A percentile compares a stretch with the other conserved stretches of the same genome.
Evolutionary conservation across 2,113 vertebrate genomes (phyloP).

Genomic region (Probosciger aterrimus): DNA sequence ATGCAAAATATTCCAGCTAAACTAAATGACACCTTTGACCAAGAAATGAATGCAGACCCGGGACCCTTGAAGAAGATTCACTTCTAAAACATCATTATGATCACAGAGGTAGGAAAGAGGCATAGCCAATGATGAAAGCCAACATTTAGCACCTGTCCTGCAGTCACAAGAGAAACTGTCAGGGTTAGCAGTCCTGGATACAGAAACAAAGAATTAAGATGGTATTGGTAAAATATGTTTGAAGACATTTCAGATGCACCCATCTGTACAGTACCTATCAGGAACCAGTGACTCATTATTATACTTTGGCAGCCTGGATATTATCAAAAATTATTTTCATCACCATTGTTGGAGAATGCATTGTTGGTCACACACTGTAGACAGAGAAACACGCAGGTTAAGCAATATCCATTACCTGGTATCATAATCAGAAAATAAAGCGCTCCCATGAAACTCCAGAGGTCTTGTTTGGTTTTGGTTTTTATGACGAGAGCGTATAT

Average conservation of each 20-base stretch:
- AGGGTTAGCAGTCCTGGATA: neutral
- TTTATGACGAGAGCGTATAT: neutral
- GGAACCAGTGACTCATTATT: neutral
- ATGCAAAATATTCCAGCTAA: neutral
- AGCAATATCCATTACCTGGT: neutral
- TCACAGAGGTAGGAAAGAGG: neutral
- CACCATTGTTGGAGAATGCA: neutral
- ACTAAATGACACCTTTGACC: neutral
- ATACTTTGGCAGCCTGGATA: neutral
- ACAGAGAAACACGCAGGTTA: neutral
- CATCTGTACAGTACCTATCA: neutral
- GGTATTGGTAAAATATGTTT: neutral
- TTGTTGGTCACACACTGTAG: neutral
- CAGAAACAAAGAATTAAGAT: neutral
- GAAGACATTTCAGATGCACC: neutral
- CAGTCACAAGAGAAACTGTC: fast-evolving
- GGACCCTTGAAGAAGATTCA: neutral
- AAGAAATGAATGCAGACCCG: neutral
- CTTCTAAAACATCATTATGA: neutral
- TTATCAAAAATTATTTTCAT: neutral
- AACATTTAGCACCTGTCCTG: neutral
- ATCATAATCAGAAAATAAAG: neutral
- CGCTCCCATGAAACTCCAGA: neutral
- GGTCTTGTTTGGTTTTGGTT: neutral
- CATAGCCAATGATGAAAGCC: neutral